Evolutionary conservation across 2,113 vertebrate genomes (phyloP), one percentile per base, ranked within the genome.

Genomic region (Varanus komodoensis): DNA sequence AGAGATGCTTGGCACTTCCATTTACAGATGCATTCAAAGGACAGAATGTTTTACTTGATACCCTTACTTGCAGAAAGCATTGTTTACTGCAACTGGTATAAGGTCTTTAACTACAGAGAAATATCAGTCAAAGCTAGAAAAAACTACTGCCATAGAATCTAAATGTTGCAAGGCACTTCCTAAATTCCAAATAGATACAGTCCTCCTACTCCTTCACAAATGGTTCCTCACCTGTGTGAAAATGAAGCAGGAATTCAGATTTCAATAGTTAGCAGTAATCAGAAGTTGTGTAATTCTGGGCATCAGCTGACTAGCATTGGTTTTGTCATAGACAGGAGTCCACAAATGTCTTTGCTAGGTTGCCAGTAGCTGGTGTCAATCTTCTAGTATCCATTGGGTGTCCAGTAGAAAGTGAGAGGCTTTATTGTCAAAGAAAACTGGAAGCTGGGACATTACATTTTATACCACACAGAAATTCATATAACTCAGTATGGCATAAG

Each of bases 251-350:
- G 34, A 57, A 52, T 64, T 69, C 74, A 81, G 34, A 82, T 11
- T 50, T 93, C 32, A 82, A 68, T 89, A 89, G n/a, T 75, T 38
- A 50, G 57, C 38, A 23, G 3, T 88, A 91, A 44, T 82, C 74
- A 87, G 9, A 71, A 69, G 1, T 8, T 25, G 74, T 73, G 14
- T 25, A 90, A 77, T 19, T 82, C 68, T 0, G 89, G 95, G 94
- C 95, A 96, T 96, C 96, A 97, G 96, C 93, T 95, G 85, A 57
- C 89, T 93, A 92, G 94, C 93, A 84, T 92, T 87, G 82, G 89
- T 64, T 92, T 80, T 38, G 50, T 89, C n/a, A 38, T 75, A 57
- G 69, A 57, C 9, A 32, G 61, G 83, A 82, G 74, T 86, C 83
- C 83, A 85, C 17, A 79, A 86, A 80, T 86, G n/a, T 69, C 67